These are phyloP conservation scores for Mystacornis crossleyi DNA, from an alignment of 2,113 vertebrate genomes.

Conservation along the genomic window DNA sequence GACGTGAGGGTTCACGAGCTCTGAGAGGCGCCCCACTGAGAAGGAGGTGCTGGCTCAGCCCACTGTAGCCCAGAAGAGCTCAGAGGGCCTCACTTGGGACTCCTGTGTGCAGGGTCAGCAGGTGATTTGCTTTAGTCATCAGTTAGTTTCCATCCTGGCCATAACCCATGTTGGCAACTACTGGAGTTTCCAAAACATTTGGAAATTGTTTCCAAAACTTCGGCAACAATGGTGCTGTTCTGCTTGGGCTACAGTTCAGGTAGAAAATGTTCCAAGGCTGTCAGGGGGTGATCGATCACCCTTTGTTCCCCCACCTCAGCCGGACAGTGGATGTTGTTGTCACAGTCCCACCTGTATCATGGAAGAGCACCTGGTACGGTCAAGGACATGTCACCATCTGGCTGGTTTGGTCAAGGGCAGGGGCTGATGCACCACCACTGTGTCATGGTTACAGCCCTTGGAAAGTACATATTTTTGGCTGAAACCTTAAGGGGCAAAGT, in stretches of 20 bases:
- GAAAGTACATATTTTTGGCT: not conserved
- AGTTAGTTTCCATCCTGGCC: not conserved
- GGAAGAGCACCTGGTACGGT: accelerated
- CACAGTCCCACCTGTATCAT: not conserved
- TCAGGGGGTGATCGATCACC: not conserved
- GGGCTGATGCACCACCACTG: not conserved
- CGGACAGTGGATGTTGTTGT: not conserved
- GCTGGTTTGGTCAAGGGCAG: not conserved
- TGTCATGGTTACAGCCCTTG: not conserved
- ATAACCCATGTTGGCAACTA: not conserved
- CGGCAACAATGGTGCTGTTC: not conserved
- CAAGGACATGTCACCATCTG: accelerated
- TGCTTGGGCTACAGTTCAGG: not conserved
- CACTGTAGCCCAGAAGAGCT: no score
- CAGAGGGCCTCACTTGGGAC: not conserved
- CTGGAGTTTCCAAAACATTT: not conserved
- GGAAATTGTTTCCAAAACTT: not conserved
- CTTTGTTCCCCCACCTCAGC: not conserved
- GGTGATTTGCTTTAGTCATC: not conserved
- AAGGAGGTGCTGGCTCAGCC: not conserved
- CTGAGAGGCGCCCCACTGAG: not conserved
- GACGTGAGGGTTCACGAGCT: accelerated
- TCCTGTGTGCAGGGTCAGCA: not conserved
- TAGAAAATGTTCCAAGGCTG: not conserved
- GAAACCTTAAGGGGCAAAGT: not conserved